Base-by-base conservation (phyloP, 30 jellyfish, hydroid and myxozoan species). In the Sanderia malayensis region DNA sequence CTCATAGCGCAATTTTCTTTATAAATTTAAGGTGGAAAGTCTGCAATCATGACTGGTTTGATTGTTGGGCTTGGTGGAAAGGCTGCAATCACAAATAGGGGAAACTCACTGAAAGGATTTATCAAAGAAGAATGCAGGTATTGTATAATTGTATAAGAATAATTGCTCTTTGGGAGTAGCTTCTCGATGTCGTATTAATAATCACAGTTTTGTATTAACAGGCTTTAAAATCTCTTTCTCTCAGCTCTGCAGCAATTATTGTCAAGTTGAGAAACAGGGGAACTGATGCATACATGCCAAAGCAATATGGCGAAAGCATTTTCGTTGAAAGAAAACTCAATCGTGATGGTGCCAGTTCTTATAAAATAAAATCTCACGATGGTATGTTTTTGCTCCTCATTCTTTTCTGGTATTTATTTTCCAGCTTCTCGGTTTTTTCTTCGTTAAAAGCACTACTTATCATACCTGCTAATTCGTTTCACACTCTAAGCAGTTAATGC, bases 21-120 rank as follows among this genome's bases (percentile, higher is more conserved):
- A n/a, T 28, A 88, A n/a, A n/a, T 49, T 32, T 28, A 17, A 90
- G 98, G 98, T 93, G 99, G 99, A 25, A 93, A 93, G 49, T 87
- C 98, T 69, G 99, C 99, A 2, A 81, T 93, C 0, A 59, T 93
- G 81, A 82, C 99, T 8, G 99, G 90, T 8, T 28, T 93, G 71
- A 72, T 93, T 44, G 95, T 93, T 64, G 99, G 95, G 0, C 95
- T 93, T 41, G 99, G 99, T 52, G 99, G 97, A 32, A 85, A 86
- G 61, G 99, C 99, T 47, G 74, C 90, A 27, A 86, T 82, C 17
- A 86, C 99, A n/a, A 81, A 69, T 69, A 73, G 99, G n/a, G 99
- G 96, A 19, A 93, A 55, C 46, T 78, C 95, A 2, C 46, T 93
- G 57, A 93, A 81, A 70, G 94, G 89, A 10, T 86, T 93, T 53